Conservation (phyloP, 1,140 invertebrate species). For the Magallana angulata region DNA sequence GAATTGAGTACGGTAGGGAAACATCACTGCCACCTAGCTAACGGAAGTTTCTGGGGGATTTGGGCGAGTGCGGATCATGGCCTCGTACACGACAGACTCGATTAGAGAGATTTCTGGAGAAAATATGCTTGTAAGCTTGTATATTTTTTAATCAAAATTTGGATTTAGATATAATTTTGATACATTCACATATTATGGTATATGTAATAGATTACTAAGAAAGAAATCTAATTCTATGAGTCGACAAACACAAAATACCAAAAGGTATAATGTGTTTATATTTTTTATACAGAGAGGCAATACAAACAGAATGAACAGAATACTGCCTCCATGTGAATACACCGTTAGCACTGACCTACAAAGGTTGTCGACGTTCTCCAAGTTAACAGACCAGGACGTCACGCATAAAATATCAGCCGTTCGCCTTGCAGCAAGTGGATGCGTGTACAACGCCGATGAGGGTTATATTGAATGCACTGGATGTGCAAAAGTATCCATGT, state of each 20-base stretch:
- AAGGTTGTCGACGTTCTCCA: not conserved
- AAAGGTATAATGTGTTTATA: too few species aligned
- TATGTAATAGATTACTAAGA: too few species aligned
- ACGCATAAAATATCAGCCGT: not conserved
- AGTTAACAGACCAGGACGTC: not conserved
- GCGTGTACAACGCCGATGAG: not conserved
- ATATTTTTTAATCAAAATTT: too few species aligned
- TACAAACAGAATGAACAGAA: too few species aligned
- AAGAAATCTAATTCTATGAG: too few species aligned
- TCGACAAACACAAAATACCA: too few species aligned
- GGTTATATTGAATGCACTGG: not conserved
- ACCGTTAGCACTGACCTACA: not conserved
- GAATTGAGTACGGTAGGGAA: not conserved
- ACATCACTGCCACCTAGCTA: conserved; percentile 7
- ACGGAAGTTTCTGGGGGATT: conserved; percentile 22
- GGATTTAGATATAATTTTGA: too few species aligned
- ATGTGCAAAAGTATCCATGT: not conserved
- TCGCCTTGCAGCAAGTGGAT: conserved; percentile 1
- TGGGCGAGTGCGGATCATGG: conserved; percentile 22
- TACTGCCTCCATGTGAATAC: too few species aligned
- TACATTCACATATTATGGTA: too few species aligned
- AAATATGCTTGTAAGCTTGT: too few species aligned
- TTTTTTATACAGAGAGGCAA: too few species aligned
- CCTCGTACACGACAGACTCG: not conserved
- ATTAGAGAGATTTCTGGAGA: not conserved